A percentile compares a stretch with the other conserved stretches of the same genome.
phyloP scores from a whole-genome alignment of 2,888 invertebrate genomes.

The Drosophila robusta region DNA sequence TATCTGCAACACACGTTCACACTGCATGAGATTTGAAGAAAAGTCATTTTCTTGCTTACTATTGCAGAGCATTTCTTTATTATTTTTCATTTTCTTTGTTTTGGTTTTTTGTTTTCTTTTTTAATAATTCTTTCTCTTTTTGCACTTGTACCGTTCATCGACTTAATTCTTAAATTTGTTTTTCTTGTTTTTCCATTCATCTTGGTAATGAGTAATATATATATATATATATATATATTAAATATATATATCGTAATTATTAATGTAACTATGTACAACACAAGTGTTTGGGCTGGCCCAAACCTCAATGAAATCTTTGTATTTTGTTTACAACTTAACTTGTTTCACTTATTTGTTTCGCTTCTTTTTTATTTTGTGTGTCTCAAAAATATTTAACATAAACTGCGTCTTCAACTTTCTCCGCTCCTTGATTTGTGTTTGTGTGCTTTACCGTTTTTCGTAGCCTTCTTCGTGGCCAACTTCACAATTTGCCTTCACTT shows the following conservation, averaged over 20 bases:
- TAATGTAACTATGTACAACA: slow-evolving; percentile 78
- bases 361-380: slow-evolving; percentile 34
- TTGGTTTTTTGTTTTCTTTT: slow-evolving; percentile 48
- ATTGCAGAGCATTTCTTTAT: slow-evolving; percentile 83
- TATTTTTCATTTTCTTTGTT: slow-evolving; percentile 61
- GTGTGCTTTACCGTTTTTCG: slow-evolving; percentile 60
- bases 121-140: slow-evolving; percentile 52
- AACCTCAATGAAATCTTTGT: slow-evolving; percentile 72
- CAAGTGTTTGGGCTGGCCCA: slow-evolving; percentile 46
- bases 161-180: slow-evolving; percentile 59
- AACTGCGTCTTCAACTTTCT: slow-evolving; percentile 25
- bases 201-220: slow-evolving; percentile 68
- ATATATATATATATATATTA: slow-evolving; percentile 42
- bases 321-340: slow-evolving; percentile 71
- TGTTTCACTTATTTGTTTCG: slow-evolving; percentile 39
- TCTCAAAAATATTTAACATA: slow-evolving; percentile 67
- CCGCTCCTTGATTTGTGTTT: slow-evolving; percentile 32
- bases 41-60: slow-evolving; percentile 56
- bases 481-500: slow-evolving; percentile 62
- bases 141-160: slow-evolving; percentile 80
- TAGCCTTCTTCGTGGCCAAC: slow-evolving; percentile 54
- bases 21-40: neutral
- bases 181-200: slow-evolving; percentile 40
- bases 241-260: slow-evolving; percentile 63
- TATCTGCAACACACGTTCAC: slow-evolving; percentile 5